These are phyloP conservation scores for Trachurus trachurus DNA, from an alignment of 2,797 vertebrate genomes.

Conservation along the genomic window DNA sequence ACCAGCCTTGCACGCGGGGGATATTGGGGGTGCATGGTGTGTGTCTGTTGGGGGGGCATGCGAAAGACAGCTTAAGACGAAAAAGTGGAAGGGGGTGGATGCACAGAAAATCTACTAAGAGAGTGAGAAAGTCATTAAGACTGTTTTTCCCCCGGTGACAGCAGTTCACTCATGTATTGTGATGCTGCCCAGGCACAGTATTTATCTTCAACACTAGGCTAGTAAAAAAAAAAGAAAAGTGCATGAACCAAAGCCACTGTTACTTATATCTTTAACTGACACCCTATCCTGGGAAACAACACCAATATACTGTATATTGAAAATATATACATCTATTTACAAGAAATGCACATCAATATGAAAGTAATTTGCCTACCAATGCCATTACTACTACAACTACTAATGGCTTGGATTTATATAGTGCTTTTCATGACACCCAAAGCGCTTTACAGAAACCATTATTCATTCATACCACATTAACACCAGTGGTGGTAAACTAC, in stretches of 20 bases:
- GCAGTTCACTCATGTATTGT: not conserved
- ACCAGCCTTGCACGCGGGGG: conserved; percentile 87
- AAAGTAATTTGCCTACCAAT: not conserved
- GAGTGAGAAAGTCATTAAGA: conserved; percentile 37
- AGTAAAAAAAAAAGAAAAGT: not conserved
- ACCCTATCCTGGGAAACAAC: not conserved
- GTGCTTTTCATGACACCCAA: no score
- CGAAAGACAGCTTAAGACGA: conserved; percentile 60
- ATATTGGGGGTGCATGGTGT: conserved; percentile 49
- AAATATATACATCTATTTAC: not conserved
- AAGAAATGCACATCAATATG: not conserved
- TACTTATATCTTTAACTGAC: not conserved
- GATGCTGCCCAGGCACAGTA: not conserved
- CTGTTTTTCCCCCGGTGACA: conserved; percentile 4
- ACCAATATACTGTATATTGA: not conserved
- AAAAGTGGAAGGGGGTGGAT: conserved; percentile 44
- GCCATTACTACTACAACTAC: not conserved
- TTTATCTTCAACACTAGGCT: not conserved
- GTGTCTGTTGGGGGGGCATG: conserved; percentile 41
- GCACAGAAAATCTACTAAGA: conserved; percentile 28
- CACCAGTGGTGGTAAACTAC: no score
- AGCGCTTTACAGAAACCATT: no score
- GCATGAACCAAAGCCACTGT: not conserved
- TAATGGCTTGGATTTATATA: no score
- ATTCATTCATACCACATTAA: no score